Percentiles rank a stretch among this genome's conserved stretches.
Evolutionary conservation across 2,888 invertebrate species (phyloP).

Genomic region (Bugulina stolonifera): DNA sequence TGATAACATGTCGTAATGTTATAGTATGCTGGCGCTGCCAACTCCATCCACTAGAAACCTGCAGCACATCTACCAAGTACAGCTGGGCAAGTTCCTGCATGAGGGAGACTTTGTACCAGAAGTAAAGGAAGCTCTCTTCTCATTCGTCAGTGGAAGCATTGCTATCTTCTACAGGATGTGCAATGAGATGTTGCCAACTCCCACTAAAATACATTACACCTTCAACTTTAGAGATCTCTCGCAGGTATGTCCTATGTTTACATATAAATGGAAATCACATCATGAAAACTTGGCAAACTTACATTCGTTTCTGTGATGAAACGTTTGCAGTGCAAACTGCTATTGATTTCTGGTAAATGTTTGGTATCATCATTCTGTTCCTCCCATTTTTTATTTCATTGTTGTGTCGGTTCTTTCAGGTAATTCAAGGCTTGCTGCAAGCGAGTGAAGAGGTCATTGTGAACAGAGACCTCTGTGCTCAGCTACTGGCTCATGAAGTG

Average conservation of each 20-base stretch:
- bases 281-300: too few relatives aligned
- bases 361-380: too few relatives aligned
- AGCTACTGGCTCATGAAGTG: conserved; percentile 51
- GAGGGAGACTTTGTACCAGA: conserved; percentile 50
- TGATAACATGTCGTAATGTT: conserved; percentile 27
- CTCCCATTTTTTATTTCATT: too few relatives aligned
- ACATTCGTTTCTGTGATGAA: too few relatives aligned
- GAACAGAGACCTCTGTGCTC: conserved; percentile 46
- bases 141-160: conserved; percentile 49
- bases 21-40: conserved; percentile 50
- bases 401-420: conserved; percentile 36
- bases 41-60: conserved; percentile 51
- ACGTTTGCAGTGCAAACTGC: too few relatives aligned
- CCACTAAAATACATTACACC: conserved; percentile 53
- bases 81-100: conserved; percentile 50
- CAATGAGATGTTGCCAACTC: conserved; percentile 48
- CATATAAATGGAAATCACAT: too few relatives aligned
- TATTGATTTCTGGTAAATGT: too few relatives aligned
- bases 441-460: conserved; percentile 46
- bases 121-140: conserved; percentile 44
- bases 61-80: conserved; percentile 53
- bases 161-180: conserved; percentile 51
- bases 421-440: conserved; percentile 49
- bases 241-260: conserved; percentile 37
- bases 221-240: conserved; percentile 52